These are phyloP conservation scores for Rhodinocichla rosea DNA, from an alignment of 2,113 vertebrate genomes.

Conservation along the genomic window DNA sequence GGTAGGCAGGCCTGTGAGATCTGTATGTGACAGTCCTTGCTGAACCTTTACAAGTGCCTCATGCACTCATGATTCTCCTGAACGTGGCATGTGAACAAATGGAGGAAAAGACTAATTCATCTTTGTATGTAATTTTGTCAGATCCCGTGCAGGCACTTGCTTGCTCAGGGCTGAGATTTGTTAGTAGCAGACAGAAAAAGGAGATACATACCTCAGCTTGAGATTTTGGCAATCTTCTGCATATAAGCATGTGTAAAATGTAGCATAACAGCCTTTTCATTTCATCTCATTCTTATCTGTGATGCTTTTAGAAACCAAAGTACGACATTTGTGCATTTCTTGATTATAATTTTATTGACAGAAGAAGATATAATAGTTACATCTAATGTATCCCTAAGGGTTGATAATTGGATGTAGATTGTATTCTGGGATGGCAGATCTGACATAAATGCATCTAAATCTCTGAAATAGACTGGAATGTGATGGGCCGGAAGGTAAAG, in stretches of 20 bases:
- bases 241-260: conserved; percentile 21
- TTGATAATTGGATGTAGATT: conserved; percentile 56
- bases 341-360: conserved; percentile 74
- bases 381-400: conserved; percentile 45
- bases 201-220: neutral
- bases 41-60: neutral
- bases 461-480: conserved; percentile 59
- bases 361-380: conserved; percentile 71
- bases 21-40: neutral
- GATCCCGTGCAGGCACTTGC: neutral
- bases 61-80: neutral
- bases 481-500: conserved; percentile 55
- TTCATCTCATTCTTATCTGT: conserved; percentile 38
- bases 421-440: conserved; percentile 21
- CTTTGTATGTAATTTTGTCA: neutral
- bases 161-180: neutral
- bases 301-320: conserved; percentile 59
- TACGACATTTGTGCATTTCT: conserved; percentile 53
- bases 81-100: neutral
- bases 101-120: neutral
- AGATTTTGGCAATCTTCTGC: conserved; percentile 33
- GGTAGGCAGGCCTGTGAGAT: neutral
- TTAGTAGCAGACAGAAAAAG: neutral
- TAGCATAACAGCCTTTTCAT: conserved; percentile 26
- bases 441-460: conserved; percentile 57